Base-by-base conservation (phyloP, 2,888 invertebrate genomes). In the Cosmopolites sordidus region DNA sequence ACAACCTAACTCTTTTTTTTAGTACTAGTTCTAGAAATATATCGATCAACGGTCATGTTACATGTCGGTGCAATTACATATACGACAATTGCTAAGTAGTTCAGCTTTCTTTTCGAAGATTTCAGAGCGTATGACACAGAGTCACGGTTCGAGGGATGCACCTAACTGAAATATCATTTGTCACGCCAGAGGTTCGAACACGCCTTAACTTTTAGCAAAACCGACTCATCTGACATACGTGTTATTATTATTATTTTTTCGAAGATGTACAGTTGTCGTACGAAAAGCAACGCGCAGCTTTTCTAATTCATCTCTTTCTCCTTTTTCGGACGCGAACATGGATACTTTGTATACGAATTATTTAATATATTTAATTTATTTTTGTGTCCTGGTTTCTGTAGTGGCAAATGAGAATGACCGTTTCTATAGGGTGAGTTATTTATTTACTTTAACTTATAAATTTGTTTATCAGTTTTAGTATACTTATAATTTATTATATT, bases 111-210 rank as follows among this genome's bases (percentile, higher is more conserved):
- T 33, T 33, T 33, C 33, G 33, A 33, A 33, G 33, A 33, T 16
- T 33, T 45, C 15, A 45, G 16, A 50, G 43, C 45, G 33, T 45
- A 51, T 41, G 44, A 51, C 51, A 56, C 56, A 30, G 17, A n/a
- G 69, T 72, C 65, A 67, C 70, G 71, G 64, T 71, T 63, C 64
- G 67, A 58, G 64, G 64, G 62, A 52, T 46, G 48, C 54, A 61
- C 62, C 64, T 63, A 67, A 68, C 66, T 67, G 67, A 63, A 67
- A 65, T 67, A 69, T 68, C 68, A 71, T 72, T 73, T 73, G 72
- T 73, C 70, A 70, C 72, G 73, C 71, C 64, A 71, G 61, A 68
- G 60, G 66, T 65, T 63, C 63, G 66, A 66, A 64, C 69, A 66
- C 69, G 62, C 70, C 68, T 68, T 64, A 63, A 66, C 63, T 63